Conservation (phyloP, 2,797 vertebrate species). For the Odontamblyopus lacepedii region DNA sequence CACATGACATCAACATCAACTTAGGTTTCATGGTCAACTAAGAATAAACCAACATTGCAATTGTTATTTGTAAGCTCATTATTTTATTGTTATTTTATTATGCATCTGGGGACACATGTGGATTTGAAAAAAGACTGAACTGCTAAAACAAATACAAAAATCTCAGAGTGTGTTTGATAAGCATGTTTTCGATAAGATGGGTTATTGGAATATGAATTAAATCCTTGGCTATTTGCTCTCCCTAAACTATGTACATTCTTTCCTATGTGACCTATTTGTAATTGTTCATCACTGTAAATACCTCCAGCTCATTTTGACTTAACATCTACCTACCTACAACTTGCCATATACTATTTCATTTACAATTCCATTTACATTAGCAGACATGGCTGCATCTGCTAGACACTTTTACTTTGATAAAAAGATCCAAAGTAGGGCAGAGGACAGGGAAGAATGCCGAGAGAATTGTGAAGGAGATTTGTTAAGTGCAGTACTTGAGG, state of each 20-base stretch:
- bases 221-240: background rate
- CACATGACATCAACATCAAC: no score
- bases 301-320: background rate
- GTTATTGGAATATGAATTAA: background rate
- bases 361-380: background rate
- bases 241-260: background rate
- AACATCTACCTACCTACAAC: background rate
- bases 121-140: background rate
- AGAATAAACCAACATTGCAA: no score
- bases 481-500: slow-evolving; percentile 36
- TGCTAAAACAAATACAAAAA: background rate
- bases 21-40: no score
- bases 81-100: no score
- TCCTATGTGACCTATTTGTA: background rate
- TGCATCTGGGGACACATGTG: no score
- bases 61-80: no score
- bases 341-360: background rate
- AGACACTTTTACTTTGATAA: background rate
- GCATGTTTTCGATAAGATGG: background rate
- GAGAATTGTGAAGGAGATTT: slow-evolving; percentile 7
- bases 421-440: background rate
- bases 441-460: slow-evolving; percentile 1
- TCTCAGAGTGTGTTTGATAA: background rate
- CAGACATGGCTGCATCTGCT: background rate
- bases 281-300: background rate